Evolutionary conservation across 2,113 vertebrate genomes (phyloP).

Genomic region (Paradoxurus hermaphroditus): DNA sequence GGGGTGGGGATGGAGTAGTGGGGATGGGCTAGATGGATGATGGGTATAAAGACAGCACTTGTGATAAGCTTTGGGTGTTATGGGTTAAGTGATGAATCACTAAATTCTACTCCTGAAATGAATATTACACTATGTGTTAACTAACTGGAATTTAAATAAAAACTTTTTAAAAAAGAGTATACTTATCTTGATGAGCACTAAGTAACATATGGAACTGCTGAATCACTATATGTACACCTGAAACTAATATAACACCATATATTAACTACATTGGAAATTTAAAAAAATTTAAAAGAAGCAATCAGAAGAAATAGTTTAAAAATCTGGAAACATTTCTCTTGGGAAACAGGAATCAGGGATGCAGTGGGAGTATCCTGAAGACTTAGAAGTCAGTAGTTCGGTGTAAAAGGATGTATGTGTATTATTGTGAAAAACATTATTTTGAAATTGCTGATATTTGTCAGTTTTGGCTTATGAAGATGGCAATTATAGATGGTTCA

Average conservation of each 20-base stretch:
- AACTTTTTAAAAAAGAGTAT: background rate
- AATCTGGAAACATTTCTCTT: background rate
- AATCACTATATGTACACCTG: background rate
- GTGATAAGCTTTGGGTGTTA: background rate
- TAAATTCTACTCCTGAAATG: background rate
- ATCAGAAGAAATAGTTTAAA: background rate
- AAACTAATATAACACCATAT: background rate
- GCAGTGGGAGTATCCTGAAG: background rate
- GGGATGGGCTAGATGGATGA: background rate
- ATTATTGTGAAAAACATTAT: background rate
- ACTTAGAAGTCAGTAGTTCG: background rate
- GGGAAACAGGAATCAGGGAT: background rate
- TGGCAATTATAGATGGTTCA: background rate
- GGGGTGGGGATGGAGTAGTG: background rate
- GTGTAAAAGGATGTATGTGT: background rate
- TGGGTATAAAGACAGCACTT: background rate
- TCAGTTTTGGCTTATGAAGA: background rate
- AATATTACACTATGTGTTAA: background rate
- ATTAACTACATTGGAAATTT: background rate
- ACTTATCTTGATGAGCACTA: background rate
- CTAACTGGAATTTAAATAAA: background rate
- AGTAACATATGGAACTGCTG: background rate
- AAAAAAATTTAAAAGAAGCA: too few species aligned
- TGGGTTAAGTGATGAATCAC: background rate
- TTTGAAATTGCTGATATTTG: constrained; percentile 7